Base-by-base conservation (phyloP, 2,113 vertebrate species). In the Nannospalax galili region DNA sequence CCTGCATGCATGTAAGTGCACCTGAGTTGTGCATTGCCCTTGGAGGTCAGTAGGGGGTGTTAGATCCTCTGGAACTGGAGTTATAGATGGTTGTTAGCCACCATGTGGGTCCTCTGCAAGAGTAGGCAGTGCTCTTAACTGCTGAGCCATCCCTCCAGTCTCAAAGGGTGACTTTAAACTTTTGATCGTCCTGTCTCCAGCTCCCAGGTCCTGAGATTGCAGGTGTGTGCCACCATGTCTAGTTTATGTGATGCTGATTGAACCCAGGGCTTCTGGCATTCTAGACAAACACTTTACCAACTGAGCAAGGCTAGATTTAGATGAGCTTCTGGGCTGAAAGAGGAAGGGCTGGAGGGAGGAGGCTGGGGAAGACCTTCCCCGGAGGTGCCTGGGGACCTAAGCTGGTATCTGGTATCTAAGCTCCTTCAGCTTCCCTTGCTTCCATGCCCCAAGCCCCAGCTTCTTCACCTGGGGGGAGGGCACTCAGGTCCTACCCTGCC, bases 291-390 rank as follows among this genome's bases (percentile, higher is more conserved):
- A 16, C 40, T 84, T 45, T 32, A 65, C 81, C 28, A 11, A 84
- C 8, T 35, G 62, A 20, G 10, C 70, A 79, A 45, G 69, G 45
- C 64, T 96, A 48, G 52, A 64, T 88, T 94, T 92, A 73, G 82
- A 73, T 24, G 75, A 77, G 32, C 7, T 7, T 30, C 64, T 73
- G n/a, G 11, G 60, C 32, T 4, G 7, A 69, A 28, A 26, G 40
- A 35, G 24, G n/a, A 37, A 28, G 26, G 30, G 32, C 17, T 5
- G 22, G 14, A 52, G 19, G 7, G 7, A 24, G 42, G 58, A 8
- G 3, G 3, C 7, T 10, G 24, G 48, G 5, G 60, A 30, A 37
- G 11, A 37, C 7, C n/a, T 1, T 62, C 14, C 35, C 30, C 26
- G 42, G 42, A 70, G 70, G 17, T 73, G 28, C 19, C 58, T 42